A percentile compares a stretch with the other conserved stretches of the same genome.
Conservation (phyloP, 2,113 vertebrate species). For the Prunella fulvescens region DNA sequence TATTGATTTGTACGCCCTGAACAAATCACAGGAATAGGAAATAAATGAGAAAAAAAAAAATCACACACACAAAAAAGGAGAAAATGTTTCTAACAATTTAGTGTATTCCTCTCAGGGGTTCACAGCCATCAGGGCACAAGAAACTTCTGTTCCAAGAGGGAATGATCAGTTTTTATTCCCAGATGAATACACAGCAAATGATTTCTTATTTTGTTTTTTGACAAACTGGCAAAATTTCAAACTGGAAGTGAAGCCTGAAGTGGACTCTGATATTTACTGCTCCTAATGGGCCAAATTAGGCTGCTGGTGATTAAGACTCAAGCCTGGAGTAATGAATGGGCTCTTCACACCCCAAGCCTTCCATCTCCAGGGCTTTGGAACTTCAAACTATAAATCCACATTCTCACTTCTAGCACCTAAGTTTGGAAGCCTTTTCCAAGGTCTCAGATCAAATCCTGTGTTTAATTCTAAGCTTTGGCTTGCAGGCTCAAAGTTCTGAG, state of each 20-base stretch:
- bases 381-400: too few species aligned
- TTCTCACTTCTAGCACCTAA: too few species aligned
- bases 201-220: not conserved
- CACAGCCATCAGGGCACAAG: not conserved
- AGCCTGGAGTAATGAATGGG: not conserved
- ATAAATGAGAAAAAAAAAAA: not conserved
- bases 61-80: not conserved
- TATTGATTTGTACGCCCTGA: not conserved
- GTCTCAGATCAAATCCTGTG: too few species aligned
- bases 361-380: not conserved
- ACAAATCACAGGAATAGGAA: not conserved
- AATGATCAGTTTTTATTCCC: not conserved
- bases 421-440: too few species aligned
- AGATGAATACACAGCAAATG: not conserved
- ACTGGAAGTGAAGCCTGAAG: not conserved
- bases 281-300: not conserved
- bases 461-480: too few species aligned
- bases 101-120: not conserved
- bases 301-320: not conserved
- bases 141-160: not conserved
- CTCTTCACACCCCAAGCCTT: not conserved
- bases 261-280: not conserved
- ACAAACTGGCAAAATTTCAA: not conserved
- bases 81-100: not conserved
- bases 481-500: too few species aligned